Evolutionary conservation across 2,797 vertebrate species (phyloP), one percentile per base, ranked within the genome.

Genomic region (Xerus rutilus): DNA sequence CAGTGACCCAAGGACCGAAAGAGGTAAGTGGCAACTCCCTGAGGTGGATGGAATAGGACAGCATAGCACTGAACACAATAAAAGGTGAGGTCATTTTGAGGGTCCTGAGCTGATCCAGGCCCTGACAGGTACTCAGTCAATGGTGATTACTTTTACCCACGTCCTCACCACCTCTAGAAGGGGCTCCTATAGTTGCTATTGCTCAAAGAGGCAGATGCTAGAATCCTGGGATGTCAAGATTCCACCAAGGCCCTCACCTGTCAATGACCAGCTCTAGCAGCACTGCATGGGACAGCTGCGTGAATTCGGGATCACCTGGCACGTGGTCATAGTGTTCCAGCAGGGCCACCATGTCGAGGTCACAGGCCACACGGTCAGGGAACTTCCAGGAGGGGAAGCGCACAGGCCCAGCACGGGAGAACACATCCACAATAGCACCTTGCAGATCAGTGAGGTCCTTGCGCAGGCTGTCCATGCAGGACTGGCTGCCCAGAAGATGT

Each of bases 311-410:
- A 64, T 99, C 99, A 2, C 98, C 98, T 0, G 99, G 99, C 69
- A 98, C 95, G 45, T 99, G 99, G 97, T 99, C 99, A 39, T 99
- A 99, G n/a, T 98, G 98, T 54, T 99, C 99, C 94, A 99, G 98
- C 89, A 99, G 98, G 83, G 98, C 95, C 7, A 98, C 98, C 96
- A 99, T 98, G 85, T 99, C 99, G 96, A 99, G 97, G 67, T 99
- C 98, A 87, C 99, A 99, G 18, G 99, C 99, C 7, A 98, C 89
- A 64, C 99, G 99, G 97, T 99, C 99, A 0, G 99, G 99, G 96
- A 99, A 99, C 97, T 99, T 99, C 99, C 99, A 99, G 39, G 99
- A 99, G 15, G 99, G 98, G 84, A 98, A 98, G 20, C 97, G 98
- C 47, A 99, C 98, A 0, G 99, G 99, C 59, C 99, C 99, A 0